phyloP scores from a whole-genome alignment of 2,888 invertebrate genomes.

The Nephrotoma appendiculata region DNA sequence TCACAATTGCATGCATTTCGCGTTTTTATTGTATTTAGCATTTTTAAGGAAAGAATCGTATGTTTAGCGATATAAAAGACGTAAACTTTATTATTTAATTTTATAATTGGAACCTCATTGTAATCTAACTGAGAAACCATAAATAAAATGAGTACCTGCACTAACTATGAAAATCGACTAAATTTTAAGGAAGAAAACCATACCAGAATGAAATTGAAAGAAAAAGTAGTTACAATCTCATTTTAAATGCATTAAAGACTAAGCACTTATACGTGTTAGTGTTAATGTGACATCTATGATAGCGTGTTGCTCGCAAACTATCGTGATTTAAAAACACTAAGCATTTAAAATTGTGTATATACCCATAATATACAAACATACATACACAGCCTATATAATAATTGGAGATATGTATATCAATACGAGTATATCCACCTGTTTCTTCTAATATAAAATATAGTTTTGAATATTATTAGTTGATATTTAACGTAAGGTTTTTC shows the following conservation, averaged over 20 bases:
- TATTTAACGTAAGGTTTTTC: background rate
- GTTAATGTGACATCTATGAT: conserved; percentile 4
- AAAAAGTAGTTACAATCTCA: conserved; percentile 2
- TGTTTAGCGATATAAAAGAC: background rate
- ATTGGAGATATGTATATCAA: background rate
- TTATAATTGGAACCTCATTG: background rate
- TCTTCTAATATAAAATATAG: background rate
- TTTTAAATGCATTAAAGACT: conserved; percentile 2
- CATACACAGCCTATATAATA: background rate
- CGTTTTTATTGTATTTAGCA: background rate
- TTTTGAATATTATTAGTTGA: background rate
- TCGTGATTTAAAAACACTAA: conserved; percentile 4
- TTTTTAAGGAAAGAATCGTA: background rate
- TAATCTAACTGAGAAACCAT: background rate
- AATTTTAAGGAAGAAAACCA: background rate
- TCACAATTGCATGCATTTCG: background rate
- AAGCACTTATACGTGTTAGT: conserved; percentile 4
- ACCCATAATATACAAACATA: background rate
- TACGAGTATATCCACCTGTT: background rate
- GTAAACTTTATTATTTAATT: background rate
- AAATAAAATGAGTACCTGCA: background rate
- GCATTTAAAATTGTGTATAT: background rate
- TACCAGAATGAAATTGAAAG: background rate
- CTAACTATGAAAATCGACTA: background rate
- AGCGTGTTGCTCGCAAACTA: conserved; percentile 2